phyloP scores from a whole-genome alignment of 2,888 invertebrate genomes.

The Eurois occulta region DNA sequence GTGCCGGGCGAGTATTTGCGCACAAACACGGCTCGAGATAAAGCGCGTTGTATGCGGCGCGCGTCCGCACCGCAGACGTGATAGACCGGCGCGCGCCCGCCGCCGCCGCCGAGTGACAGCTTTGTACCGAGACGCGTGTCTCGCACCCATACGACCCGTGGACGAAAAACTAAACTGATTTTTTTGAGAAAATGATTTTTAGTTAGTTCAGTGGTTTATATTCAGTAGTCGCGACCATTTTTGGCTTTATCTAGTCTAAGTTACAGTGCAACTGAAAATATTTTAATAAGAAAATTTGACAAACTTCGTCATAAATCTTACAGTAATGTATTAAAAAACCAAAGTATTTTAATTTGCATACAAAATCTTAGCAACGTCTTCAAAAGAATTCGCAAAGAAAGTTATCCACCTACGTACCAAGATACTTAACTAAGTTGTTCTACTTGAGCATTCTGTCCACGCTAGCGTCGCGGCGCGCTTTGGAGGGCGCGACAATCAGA shows the following conservation, averaged over 20 bases:
- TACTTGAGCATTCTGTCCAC: slow-evolving; percentile 37
- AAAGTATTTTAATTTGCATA: not conserved
- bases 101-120: slow-evolving; percentile 46
- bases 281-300: not conserved
- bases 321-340: not conserved
- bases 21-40: slow-evolving; percentile 46
- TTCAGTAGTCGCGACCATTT: not conserved
- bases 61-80: slow-evolving; percentile 62
- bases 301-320: not conserved
- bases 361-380: not conserved
- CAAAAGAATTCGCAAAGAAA: not conserved
- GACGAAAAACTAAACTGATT: not conserved
- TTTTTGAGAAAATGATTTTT: not conserved
- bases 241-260: not conserved
- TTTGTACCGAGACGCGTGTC: slow-evolving; percentile 14
- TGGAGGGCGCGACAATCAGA: slow-evolving; percentile 41
- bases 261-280: not conserved
- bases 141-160: not conserved
- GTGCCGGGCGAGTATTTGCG: slow-evolving; percentile 40
- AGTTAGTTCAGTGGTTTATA: not conserved
- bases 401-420: slow-evolving; percentile 5
- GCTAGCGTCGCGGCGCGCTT: not conserved
- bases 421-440: slow-evolving; percentile 33
- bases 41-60: slow-evolving; percentile 55
- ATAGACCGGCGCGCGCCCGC: slow-evolving; percentile 35